Percentiles rank a stretch among this genome's conserved stretches.
phyloP scores from a whole-genome alignment of 2,888 invertebrate species.

The Eremobia ochroleuca region DNA sequence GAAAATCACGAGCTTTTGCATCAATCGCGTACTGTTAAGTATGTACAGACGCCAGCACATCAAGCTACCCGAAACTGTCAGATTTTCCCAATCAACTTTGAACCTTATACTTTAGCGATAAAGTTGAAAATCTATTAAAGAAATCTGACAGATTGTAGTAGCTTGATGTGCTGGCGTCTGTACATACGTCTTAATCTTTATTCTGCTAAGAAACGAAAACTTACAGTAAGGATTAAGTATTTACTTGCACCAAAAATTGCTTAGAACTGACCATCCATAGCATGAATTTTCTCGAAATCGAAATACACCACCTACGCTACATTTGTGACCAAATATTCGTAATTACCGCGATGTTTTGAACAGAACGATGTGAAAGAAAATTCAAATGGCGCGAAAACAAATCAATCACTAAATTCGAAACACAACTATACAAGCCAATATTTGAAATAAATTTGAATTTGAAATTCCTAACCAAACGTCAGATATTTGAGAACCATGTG shows the following conservation, averaged over 20 bases:
- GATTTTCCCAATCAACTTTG: too few relatives aligned
- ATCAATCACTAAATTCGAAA: not conserved
- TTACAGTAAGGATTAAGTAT: not conserved
- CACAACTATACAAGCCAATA: not conserved
- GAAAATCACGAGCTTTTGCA: not conserved
- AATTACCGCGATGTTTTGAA: not conserved
- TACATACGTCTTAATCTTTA: too few relatives aligned
- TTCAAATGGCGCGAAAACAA: not conserved
- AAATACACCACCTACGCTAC: too few relatives aligned
- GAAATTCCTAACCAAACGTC: not conserved
- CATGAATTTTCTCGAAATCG: not conserved
- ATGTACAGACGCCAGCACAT: too few relatives aligned
- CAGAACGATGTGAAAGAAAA: not conserved
- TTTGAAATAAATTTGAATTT: not conserved
- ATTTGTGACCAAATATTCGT: not conserved
- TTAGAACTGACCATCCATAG: not conserved
- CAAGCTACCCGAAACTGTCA: too few relatives aligned
- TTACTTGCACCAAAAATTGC: not conserved
- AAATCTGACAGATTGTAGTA: too few relatives aligned
- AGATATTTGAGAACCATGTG: not conserved
- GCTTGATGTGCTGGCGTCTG: too few relatives aligned
- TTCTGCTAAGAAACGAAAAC: too few relatives aligned
- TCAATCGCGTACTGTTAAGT: too few relatives aligned
- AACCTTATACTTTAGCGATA: too few relatives aligned
- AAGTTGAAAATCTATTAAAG: too few relatives aligned